Percentiles rank a stretch among this genome's conserved stretches.
Conservation (phyloP, 2,888 invertebrate species). For the Mesorhabditis belari region DNA sequence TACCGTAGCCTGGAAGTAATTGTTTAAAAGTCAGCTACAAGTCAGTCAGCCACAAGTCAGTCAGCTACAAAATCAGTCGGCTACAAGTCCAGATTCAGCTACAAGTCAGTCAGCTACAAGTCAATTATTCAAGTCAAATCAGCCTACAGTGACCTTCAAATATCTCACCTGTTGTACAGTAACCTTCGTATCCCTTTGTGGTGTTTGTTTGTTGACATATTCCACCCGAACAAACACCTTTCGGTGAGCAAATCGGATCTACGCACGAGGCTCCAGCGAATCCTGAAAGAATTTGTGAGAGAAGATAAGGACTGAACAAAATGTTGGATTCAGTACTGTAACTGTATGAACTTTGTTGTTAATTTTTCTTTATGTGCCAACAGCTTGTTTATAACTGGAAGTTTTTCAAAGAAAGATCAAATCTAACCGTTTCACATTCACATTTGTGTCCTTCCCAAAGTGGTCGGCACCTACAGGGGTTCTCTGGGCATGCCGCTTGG, state of each 20-base stretch:
- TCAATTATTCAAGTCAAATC: too few relatives aligned
- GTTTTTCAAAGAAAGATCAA: not conserved
- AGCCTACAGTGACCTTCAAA: too few relatives aligned
- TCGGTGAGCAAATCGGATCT: constrained; percentile 36
- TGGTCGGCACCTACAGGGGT: constrained; percentile 32
- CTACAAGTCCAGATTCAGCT: too few relatives aligned
- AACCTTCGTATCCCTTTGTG: constrained; percentile 42
- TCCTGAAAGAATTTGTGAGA: too few relatives aligned
- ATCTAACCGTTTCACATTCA: constrained; percentile 29
- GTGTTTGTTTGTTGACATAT: constrained; percentile 30
- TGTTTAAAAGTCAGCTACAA: too few relatives aligned
- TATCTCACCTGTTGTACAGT: constrained; percentile 21
- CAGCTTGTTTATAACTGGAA: not conserved
- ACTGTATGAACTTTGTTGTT: not conserved
- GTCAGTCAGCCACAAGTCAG: too few relatives aligned
- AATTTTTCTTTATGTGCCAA: not conserved
- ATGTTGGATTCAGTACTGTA: too few relatives aligned
- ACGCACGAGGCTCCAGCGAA: constrained; percentile 46
- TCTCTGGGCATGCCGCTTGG: constrained; percentile 35
- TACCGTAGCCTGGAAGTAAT: too few relatives aligned
- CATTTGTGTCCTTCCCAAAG: constrained; percentile 48
- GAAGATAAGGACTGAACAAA: too few relatives aligned
- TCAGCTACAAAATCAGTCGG: too few relatives aligned
- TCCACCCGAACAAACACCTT: constrained; percentile 39
- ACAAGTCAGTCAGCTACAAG: too few relatives aligned